Percentiles rank a stretch among this genome's conserved stretches.
Evolutionary conservation across 2,113 vertebrate genomes (phyloP).

Genomic region (Ameiurus melas): DNA sequence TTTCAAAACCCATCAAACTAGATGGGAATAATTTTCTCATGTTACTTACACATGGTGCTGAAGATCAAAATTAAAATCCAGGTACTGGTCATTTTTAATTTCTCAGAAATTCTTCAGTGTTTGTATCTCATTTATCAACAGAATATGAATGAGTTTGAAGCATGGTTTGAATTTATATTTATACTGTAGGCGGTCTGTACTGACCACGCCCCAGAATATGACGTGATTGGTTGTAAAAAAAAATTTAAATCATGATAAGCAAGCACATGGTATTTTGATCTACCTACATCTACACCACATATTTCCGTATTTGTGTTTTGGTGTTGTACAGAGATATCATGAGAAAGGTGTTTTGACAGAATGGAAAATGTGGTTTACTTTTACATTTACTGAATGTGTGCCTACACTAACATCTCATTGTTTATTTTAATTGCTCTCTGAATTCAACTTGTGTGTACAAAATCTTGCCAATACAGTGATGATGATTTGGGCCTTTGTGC

Average conservation of each 20-base stretch:
- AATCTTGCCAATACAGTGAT: no score
- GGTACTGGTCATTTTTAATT: neutral
- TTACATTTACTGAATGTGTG: neutral
- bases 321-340: neutral
- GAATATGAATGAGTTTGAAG: neutral
- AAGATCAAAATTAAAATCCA: constrained; percentile 1
- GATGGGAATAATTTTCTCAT: neutral
- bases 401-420: neutral
- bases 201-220: neutral
- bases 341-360: neutral
- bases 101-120: neutral
- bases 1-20: neutral
- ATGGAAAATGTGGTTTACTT: neutral
- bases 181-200: neutral
- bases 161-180: neutral
- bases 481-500: no score
- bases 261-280: neutral
- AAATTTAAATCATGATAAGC: neutral
- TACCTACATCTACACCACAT: neutral
- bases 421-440: neutral
- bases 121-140: neutral
- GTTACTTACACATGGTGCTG: constrained; percentile 7
- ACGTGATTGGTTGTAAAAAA: neutral
- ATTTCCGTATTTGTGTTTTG: neutral
- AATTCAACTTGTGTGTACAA: neutral